Base-by-base conservation (phyloP, 2,797 vertebrate species). In the Linurgus olivaceus region DNA sequence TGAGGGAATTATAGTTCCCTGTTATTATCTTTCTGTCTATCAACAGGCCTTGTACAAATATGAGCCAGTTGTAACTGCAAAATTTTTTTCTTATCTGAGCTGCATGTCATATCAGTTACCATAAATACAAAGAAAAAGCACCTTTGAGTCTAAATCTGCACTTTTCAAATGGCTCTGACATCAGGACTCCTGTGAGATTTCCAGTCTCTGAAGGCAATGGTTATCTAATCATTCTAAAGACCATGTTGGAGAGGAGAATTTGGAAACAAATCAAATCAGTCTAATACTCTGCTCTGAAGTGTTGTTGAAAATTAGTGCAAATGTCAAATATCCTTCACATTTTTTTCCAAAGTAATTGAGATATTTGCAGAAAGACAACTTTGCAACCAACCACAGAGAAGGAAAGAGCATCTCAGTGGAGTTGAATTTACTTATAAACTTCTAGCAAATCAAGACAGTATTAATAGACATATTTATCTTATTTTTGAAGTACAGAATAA, bases 41-140 rank as follows among this genome's bases (percentile, higher is more conserved):
- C 66, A 90, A 79, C 35, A 65, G 29, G 17, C n/a, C 61, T 88
- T 90, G 63, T 63, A 72, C 54, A 94, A 92, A 92, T 57, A 93
- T 25, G 21, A 86, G 33, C 28, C n/a, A 50, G n/a, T 11, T 74
- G 28, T 44, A 95, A 77, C 13, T 55, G 61, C 67, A 93, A 95
- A 96, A 71, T 21, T 95, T 38, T 86, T 89, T 59, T 86, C 85
- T 96, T 86, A 79, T 84, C 86, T 94, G 40, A 93, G 58, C 13
- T 35, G 15, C 82, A 82, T 76, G 74, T 94, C 48, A 44, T 70
- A 88, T 65, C 70, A 45, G 2, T 57, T 71, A 63, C 66, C 33
- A 29, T 55, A 83, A 83, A 79, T n/a, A 77, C 28, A 38, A 81
- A 76, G 31, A 54, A 44, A 92, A 88, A 66, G 3, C 19, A 78